These are phyloP conservation scores for Phyllotis vaccarum DNA, from an alignment of 2,797 vertebrate species.

Conservation along the genomic window DNA sequence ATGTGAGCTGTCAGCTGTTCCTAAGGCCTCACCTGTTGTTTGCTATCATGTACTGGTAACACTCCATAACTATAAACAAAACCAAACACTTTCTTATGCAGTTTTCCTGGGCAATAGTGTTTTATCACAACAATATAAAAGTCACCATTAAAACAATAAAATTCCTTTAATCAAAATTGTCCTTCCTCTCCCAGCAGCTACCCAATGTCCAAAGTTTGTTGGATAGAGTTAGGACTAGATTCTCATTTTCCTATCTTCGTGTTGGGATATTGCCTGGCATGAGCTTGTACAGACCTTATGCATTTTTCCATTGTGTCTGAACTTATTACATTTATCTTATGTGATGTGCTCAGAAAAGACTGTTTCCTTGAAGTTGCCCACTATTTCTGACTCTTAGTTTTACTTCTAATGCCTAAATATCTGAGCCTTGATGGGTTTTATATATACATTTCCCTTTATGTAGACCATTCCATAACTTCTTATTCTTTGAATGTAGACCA, in stretches of 20 bases:
- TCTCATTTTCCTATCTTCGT: not conserved
- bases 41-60: not conserved
- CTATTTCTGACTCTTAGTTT: not conserved
- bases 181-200: not conserved
- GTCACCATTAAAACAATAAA: not conserved
- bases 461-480: not conserved
- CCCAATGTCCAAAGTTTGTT: not conserved
- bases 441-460: not conserved
- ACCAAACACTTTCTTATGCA: not conserved
- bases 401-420: not conserved
- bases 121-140: not conserved
- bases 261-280: not conserved
- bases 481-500: not conserved
- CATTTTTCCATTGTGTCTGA: not conserved
- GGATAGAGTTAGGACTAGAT: not conserved
- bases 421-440: not conserved
- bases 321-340: not conserved
- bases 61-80: not conserved
- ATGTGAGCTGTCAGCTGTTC: not conserved
- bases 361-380: not conserved
- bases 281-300: not conserved
- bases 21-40: not conserved
- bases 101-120: not conserved
- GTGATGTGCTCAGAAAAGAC: not conserved
- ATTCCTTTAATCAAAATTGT: not conserved